Evolutionary conservation across 2,113 vertebrate genomes (phyloP), one percentile per base, ranked within the genome.

Genomic region (Lucifuga dentata): DNA sequence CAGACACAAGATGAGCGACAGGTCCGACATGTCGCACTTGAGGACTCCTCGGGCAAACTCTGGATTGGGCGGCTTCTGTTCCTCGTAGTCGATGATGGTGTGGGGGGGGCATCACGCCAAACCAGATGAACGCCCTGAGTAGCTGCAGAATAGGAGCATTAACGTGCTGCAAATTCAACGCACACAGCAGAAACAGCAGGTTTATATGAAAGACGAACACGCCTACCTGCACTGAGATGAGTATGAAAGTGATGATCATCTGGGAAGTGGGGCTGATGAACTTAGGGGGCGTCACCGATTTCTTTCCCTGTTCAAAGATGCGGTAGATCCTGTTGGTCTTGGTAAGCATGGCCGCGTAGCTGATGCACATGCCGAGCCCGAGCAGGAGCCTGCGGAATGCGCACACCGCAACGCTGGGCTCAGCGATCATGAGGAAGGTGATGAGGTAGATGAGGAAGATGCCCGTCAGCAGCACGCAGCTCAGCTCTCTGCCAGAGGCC

Each of bases 21-120:
- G 87, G 51, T 98, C 95, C 0, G 95, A 96, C 94, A 97, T 95
- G 88, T 98, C 96, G 0, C 96, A 97, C 77, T 95, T 95, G 33
- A 97, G 91, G 38, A 98, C 90, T 0, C 95, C 96, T 0, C 94
- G 89, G 0, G 96, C 96, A 1, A 89, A 92, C 75, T 95, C 94
- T 0, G 96, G 96, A 44, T 97, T 95, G 2, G 94, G 91, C 0
- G 95, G 94, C 11, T 93, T 91, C 69, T 95, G 95, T 68, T 97
- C 95, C 57, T 95, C 95, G 0, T 95, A 98, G 89, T 98, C 96
- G 0, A 97, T 90, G 45, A 92, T 90, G 2, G 94, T 94, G 80
- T 95, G 94, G 0, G 96, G n/a, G 95, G 0, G 95, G 96, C 2
- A 86, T 83, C 10, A 94, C 88, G 1, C 92, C 94, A 15, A 98